Conservation (phyloP, 2,888 invertebrate genomes). For the Drosophila histrio region DNA sequence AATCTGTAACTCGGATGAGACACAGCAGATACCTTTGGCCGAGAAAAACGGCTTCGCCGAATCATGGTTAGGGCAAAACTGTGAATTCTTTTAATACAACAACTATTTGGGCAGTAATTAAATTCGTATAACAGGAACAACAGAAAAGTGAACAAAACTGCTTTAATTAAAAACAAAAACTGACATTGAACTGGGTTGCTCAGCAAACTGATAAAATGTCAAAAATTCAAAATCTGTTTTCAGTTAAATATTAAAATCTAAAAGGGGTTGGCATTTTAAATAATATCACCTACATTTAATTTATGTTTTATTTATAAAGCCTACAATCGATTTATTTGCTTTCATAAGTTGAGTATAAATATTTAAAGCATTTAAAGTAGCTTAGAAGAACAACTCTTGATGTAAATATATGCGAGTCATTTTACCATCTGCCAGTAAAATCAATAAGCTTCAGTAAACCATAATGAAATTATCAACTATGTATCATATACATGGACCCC, state of each 20-base stretch:
- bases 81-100: not conserved
- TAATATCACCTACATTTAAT: not conserved
- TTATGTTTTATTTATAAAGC: not conserved
- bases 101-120: not conserved
- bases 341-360: conserved; percentile 31
- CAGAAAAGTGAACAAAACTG: not conserved
- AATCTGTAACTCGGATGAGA: not conserved
- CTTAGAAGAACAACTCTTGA: not conserved
- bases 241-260: not conserved
- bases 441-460: conserved; percentile 65
- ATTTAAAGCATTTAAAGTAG: conserved; percentile 52
- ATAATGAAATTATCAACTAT: conserved; percentile 74
- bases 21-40: not conserved
- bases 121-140: not conserved
- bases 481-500: conserved; percentile 11
- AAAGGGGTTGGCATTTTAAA: not conserved
- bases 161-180: not conserved
- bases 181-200: not conserved
- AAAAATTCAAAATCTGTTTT: not conserved
- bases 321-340: not conserved
- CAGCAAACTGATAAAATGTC: not conserved
- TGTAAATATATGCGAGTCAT: conserved; percentile 16
- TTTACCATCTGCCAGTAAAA: conserved; percentile 36
- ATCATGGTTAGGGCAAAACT: not conserved
- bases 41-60: not conserved